Evolutionary conservation across 2,113 vertebrate genomes (phyloP).

Genomic region (Nestor notabilis): DNA sequence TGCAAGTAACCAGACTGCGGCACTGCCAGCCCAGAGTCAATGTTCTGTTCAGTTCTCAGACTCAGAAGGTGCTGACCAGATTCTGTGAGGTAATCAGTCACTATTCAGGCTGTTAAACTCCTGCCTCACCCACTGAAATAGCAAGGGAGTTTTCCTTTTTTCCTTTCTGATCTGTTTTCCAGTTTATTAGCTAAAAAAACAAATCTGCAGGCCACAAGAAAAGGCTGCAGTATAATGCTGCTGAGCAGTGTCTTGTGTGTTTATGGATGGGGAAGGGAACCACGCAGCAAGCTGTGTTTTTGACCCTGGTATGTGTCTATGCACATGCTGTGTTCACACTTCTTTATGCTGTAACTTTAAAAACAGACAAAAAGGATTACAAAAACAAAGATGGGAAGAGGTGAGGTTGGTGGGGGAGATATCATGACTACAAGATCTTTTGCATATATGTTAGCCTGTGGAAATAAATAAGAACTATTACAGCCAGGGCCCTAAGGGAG

Average conservation of each 20-base stretch:
- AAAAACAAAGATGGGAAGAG: constrained; percentile 1
- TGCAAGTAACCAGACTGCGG: not conserved
- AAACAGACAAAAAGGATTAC: constrained; percentile 11
- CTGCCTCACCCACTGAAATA: not conserved
- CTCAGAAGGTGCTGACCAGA: not conserved
- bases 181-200: not conserved
- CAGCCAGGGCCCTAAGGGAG: constrained; percentile 47
- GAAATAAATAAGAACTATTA: constrained; percentile 67
- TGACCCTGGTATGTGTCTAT: not conserved
- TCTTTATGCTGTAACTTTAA: constrained; percentile 7
- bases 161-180: not conserved
- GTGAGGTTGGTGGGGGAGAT: not conserved
- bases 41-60: not conserved
- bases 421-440: constrained; percentile 30
- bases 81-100: not conserved
- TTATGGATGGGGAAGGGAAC: not conserved
- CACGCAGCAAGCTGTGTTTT: not conserved
- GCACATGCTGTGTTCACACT: not conserved
- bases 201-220: not conserved
- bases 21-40: not conserved
- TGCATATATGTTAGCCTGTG: constrained; percentile 50
- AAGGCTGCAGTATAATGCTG: not conserved
- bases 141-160: not conserved
- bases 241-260: not conserved
- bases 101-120: not conserved